Evolutionary conservation across 2,797 vertebrate species (phyloP).

Genomic region (Enteromius thamalakanensis): DNA sequence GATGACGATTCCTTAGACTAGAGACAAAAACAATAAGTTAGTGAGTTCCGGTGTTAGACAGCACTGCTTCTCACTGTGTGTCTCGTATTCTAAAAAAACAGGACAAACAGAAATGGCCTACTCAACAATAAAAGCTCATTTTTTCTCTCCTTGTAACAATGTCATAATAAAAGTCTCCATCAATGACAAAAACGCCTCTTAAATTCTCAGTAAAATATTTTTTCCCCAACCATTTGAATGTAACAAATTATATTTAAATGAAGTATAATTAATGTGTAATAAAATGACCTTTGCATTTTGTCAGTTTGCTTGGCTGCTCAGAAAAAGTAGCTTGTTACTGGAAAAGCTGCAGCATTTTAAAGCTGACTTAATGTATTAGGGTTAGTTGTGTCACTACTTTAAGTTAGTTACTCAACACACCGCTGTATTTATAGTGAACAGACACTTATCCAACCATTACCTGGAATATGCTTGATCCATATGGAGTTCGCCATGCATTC

Average conservation of each 20-base stretch:
- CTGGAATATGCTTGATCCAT: constrained; percentile 87
- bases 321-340: not conserved
- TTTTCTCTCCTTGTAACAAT: not conserved
- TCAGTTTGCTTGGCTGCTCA: not conserved
- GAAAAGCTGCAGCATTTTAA: not conserved
- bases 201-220: not conserved
- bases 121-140: not conserved
- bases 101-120: not conserved
- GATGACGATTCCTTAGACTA: constrained; percentile 86
- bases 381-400: not conserved
- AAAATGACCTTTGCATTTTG: not conserved
- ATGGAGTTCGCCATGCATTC: constrained; percentile 85
- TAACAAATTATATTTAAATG: not conserved
- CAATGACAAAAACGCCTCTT: not conserved
- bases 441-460: constrained; percentile 61
- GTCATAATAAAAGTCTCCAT: not conserved
- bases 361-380: not conserved
- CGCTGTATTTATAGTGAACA: not conserved
- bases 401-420: not conserved
- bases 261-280: too few species aligned
- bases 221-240: not conserved
- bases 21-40: constrained; percentile 7
- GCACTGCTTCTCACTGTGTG: not conserved
- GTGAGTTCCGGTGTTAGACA: not conserved
- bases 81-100: not conserved